A percentile compares a stretch with the other conserved stretches of the same genome.
These are phyloP conservation scores for Ateles fusciceps DNA, from an alignment of 2,797 vertebrate species.

Conservation along the genomic window DNA sequence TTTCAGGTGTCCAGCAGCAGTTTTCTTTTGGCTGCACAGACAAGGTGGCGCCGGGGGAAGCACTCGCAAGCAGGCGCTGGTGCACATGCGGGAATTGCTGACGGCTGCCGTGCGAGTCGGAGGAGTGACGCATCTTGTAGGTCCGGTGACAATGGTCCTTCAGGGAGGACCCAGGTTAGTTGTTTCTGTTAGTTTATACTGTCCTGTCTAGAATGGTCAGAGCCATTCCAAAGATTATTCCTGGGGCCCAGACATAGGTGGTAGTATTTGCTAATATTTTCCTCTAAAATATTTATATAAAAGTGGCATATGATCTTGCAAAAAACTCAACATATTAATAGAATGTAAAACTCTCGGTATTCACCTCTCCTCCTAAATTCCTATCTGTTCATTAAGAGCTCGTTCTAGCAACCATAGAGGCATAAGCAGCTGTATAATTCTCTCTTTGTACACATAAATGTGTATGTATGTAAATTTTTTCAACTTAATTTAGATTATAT, in stretches of 20 bases:
- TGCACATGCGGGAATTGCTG: slow-evolving; percentile 98
- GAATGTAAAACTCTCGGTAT: not conserved
- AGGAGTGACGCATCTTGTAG: slow-evolving; percentile 96
- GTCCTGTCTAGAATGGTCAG: not conserved
- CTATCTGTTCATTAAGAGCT: not conserved
- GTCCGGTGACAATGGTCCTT: slow-evolving; percentile 97
- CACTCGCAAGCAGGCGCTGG: slow-evolving; percentile 95
- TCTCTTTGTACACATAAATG: slow-evolving; percentile 1
- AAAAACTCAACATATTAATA: not conserved
- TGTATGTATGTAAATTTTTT: not conserved
- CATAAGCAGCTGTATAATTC: not conserved
- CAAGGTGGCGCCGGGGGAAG: slow-evolving; percentile 96
- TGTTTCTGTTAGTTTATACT: not conserved
- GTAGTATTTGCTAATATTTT: not conserved
- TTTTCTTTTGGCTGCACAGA: slow-evolving; percentile 97
- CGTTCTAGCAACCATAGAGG: not conserved
- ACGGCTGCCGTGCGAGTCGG: slow-evolving; percentile 96
- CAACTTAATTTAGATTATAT: not conserved
- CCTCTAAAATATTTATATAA: slow-evolving; percentile 8
- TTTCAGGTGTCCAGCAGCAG: slow-evolving; percentile 97
- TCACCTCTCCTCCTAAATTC: not conserved
- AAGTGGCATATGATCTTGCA: not conserved
- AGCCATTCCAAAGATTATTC: not conserved
- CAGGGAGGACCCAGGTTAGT: slow-evolving; percentile 96
- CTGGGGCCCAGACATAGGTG: not conserved